Evolutionary conservation across 2,797 vertebrate genomes (phyloP), one percentile per base, ranked within the genome.

Genomic region (Enteromius thamalakanensis): DNA sequence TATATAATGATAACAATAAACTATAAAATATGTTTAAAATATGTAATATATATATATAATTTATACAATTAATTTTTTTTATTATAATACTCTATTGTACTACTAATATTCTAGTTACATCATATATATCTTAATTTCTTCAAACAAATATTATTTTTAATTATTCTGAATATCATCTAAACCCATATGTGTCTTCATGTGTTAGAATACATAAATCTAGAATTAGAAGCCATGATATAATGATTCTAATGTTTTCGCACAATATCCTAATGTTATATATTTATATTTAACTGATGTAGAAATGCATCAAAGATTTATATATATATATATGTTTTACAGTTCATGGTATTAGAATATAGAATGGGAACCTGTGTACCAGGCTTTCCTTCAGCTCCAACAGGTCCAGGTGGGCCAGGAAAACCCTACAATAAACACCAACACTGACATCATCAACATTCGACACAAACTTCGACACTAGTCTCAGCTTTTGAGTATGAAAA

Each of bases 341-440:
- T 91, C 90, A 88, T 91, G 89, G 90, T 90, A 92, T 93, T 93
- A 91, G 92, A 94, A 94, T 93, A 93, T 93, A 95, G 94, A 95
- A 97, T 95, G 96, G 96, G 97, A 98, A 98, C 97, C 97, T 98
- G 96, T 97, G 95, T 98, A 97, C 97, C 97, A 95, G 96, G 96
- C 96, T 97, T 97, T 97, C 97, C 97, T 97, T 97, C 97, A 90
- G 95, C 53, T 85, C 96, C 97, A 90, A 91, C 91, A 71, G 89
- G 90, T 94, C 96, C 97, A 0, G 89, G 92, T 86, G 89, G 68
- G 37, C 96, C 97, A 55, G 87, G 90, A 1, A 90, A 92, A 92
- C 96, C 96, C 97, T 97, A 91, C 45, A 17, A 87, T 70, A 79
- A 80, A 89, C 42, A 19, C 86, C 79, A 49, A 89, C 51, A 86